phyloP scores from a whole-genome alignment of 2,113 vertebrate species.

The Madoqua kirkii region DNA sequence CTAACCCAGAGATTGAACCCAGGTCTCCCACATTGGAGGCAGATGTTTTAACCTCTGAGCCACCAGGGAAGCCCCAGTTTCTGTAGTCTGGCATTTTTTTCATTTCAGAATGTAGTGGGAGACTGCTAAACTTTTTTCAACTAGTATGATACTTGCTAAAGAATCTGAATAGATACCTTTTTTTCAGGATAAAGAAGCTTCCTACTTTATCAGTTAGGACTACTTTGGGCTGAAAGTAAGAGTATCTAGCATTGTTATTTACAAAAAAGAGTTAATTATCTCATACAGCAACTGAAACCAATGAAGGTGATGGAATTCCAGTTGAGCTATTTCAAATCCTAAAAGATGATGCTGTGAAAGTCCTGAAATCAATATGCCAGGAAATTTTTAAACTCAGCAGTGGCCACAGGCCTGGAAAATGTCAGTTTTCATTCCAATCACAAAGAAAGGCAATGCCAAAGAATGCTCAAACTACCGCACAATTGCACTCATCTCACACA shows the following conservation, averaged over 20 bases:
- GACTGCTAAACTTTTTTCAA: neutral
- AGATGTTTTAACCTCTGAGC: too few species aligned
- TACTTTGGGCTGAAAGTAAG: neutral
- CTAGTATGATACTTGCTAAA: neutral
- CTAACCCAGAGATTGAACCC: too few species aligned
- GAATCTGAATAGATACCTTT: neutral
- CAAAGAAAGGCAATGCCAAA: neutral
- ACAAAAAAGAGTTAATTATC: neutral
- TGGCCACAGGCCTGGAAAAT: neutral
- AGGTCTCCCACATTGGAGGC: too few species aligned
- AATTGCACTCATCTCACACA: neutral
- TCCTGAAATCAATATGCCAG: neutral
- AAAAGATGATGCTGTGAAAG: neutral
- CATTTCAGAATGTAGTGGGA: neutral
- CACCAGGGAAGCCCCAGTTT: neutral
- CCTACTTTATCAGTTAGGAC: neutral
- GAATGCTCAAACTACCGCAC: neutral
- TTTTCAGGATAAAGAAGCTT: neutral
- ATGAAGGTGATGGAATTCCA: neutral
- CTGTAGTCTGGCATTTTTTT: neutral
- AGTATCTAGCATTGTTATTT: neutral
- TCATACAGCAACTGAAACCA: neutral
- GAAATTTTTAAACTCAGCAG: neutral
- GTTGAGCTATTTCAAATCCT: neutral
- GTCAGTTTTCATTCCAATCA: neutral